phyloP scores from a whole-genome alignment of 2,797 vertebrate genomes.

The Gouania willdenowi region DNA sequence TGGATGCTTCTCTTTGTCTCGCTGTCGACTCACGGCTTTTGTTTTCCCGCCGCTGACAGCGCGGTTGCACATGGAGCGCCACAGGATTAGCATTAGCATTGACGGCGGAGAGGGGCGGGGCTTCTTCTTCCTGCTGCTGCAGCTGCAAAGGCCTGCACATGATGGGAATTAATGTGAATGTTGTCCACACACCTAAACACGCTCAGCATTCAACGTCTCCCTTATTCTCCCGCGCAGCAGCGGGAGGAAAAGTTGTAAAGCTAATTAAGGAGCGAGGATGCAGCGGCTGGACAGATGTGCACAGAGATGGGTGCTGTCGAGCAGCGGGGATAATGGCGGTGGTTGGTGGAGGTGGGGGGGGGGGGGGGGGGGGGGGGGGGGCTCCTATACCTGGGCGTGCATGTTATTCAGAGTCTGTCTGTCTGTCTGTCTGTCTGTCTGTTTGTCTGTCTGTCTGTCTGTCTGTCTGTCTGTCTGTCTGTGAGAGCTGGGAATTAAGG shows the following conservation, averaged over 20 bases:
- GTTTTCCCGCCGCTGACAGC: conserved; percentile 11
- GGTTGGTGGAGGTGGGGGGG: conserved; percentile 55
- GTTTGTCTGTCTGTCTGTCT: conserved; percentile 56
- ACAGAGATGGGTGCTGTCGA: conserved; percentile 57
- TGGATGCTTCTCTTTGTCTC: conserved; percentile 47
- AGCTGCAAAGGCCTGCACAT: no score
- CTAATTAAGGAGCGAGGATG: conserved; percentile 64
- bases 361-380: conserved; percentile 56
- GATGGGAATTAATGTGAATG: conserved; percentile 38
- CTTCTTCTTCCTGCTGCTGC: no score
- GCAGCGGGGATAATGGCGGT: conserved; percentile 60
- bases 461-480: no score
- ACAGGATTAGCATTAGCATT: no score
- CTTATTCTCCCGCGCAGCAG: conserved; percentile 51
- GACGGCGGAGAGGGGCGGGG: no score
- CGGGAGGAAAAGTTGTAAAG: conserved; percentile 57
- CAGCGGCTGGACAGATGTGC: conserved; percentile 61
- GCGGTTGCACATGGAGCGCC: no score
- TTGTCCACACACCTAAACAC: no score
- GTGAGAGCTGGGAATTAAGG: conserved; percentile 62
- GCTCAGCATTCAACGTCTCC: no score
- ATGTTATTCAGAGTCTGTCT: conserved; percentile 69
- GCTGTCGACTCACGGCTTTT: conserved; percentile 12
- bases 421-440: no score
- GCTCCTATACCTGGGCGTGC: conserved; percentile 66